phyloP scores from a whole-genome alignment of 1,140 invertebrate genomes.

The Forficula auricularia region DNA sequence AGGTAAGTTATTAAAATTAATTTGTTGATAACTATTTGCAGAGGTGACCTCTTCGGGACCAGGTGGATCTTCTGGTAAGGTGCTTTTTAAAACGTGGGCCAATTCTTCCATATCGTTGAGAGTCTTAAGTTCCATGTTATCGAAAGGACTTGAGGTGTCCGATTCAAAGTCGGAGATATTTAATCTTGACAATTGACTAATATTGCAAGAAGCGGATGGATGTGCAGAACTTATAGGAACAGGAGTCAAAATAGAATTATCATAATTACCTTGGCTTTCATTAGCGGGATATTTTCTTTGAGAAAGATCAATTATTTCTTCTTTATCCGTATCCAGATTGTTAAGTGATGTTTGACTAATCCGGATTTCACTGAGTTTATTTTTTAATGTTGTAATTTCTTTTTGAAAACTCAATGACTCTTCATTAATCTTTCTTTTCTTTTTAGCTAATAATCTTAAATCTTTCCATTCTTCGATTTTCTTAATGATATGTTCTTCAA shows the following conservation, averaged over 20 bases:
- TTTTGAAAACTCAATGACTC: not conserved
- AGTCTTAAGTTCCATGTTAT: slow-evolving; percentile 76
- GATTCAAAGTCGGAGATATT: slow-evolving; percentile 69
- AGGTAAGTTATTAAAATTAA: not conserved
- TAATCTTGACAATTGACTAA: slow-evolving; percentile 24
- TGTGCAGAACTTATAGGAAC: slow-evolving; percentile 11
- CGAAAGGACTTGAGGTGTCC: slow-evolving; percentile 76
- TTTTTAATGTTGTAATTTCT: slow-evolving; percentile 1
- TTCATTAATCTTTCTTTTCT: slow-evolving; percentile 25
- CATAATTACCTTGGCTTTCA: not conserved
- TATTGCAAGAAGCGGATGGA: slow-evolving; percentile 16
- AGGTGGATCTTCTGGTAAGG: not conserved
- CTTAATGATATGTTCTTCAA: slow-evolving; percentile 48
- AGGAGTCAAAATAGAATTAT: slow-evolving; percentile 15
- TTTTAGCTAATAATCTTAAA: slow-evolving; percentile 36
- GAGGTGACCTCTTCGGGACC: not conserved
- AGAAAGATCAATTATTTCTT: not conserved
- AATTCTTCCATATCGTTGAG: slow-evolving; percentile 78
- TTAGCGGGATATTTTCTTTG: not conserved
- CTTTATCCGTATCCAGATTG: not conserved
- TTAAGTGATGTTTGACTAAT: not conserved
- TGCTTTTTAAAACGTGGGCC: slow-evolving; percentile 43
- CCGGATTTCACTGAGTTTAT: not conserved
- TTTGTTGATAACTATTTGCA: not conserved
- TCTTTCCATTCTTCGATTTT: slow-evolving; percentile 49